Percentiles rank a stretch among this genome's conserved stretches.
These are phyloP conservation scores for Archocentrus centrarchus DNA, from an alignment of 2,113 vertebrate genomes.

Conservation along the genomic window DNA sequence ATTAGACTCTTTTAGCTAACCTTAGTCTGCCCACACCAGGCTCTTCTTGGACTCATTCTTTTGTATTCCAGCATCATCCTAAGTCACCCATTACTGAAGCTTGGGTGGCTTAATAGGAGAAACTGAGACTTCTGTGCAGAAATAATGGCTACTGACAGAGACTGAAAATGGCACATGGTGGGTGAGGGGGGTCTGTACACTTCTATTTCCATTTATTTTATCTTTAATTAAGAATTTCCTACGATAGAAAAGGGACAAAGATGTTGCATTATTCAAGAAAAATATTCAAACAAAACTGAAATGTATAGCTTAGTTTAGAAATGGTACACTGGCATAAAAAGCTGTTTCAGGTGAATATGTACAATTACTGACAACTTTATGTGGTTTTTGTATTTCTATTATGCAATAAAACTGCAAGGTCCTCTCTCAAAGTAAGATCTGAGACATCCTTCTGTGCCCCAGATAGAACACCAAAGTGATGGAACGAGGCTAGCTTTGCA, in stretches of 20 bases:
- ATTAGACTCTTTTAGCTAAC: conserved; percentile 43
- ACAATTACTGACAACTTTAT: conserved; percentile 16
- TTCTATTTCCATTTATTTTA: conserved; percentile 5
- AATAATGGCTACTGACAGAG: conserved; percentile 39
- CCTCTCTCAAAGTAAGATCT: conserved; percentile 32
- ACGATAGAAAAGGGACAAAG: background rate
- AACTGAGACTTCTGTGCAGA: conserved; percentile 61
- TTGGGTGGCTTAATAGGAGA: conserved; percentile 57
- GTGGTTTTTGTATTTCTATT: conserved; percentile 4
- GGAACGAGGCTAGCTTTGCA: conserved; percentile 48
- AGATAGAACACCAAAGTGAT: conserved; percentile 44
- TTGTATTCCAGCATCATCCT: conserved; percentile 33
- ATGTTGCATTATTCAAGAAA: background rate
- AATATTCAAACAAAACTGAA: background rate
- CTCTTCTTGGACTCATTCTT: conserved; percentile 12
- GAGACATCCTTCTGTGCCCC: conserved; percentile 35
- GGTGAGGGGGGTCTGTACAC: background rate
- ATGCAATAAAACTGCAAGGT: conserved; percentile 40
- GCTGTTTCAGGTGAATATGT: conserved; percentile 17
- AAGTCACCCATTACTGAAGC: conserved; percentile 52
- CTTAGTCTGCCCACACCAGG: conserved; percentile 11
- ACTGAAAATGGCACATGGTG: conserved; percentile 17
- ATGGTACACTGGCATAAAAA: background rate
- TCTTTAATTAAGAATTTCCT: conserved; percentile 4
- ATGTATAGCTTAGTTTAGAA: background rate